Evolutionary conservation across 1,140 invertebrate species (phyloP), one percentile per base, ranked within the genome.

Genomic region (Chionoecetes opilio): DNA sequence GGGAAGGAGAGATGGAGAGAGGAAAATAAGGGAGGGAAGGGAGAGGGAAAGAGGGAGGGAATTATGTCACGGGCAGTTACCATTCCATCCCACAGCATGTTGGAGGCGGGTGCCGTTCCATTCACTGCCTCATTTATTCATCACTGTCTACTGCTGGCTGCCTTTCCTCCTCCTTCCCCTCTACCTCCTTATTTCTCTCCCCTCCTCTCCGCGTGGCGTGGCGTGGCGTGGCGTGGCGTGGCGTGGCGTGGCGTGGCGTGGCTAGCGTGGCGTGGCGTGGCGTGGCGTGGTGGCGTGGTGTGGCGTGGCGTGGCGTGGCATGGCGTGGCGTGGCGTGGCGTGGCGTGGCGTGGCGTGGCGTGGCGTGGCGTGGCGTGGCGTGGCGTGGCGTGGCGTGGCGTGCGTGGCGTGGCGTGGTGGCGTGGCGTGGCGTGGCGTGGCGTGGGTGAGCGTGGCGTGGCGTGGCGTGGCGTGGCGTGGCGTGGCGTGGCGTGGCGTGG

Each of bases 381-480:
- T 75, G n/a, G 21, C 11, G n/a, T 75, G n/a, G 63, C 63, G n/a
- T 75, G n/a, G 63, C n/a, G n/a, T n/a, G n/a, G n/a, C n/a, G n/a
- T n/a, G n/a, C n/a, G n/a, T n/a, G n/a, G n/a, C n/a, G n/a, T n/a
- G n/a, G n/a, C n/a, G n/a, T n/a, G n/a, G n/a, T n/a, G n/a, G n/a
- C 31, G 6, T 90, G 88, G 46, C 89, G 46, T 91, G 89, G 63
- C 63, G 63, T 26, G 63, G 26, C 26, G 63, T 90, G 88, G 26
- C 38, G 41, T 29, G 17, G 38, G 38, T 46, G 3, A 3, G 53
- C 14, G n/a, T 90, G n/a, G n/a, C n/a, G n/a, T n/a, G n/a, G n/a
- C n/a, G n/a, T n/a, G n/a, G n/a, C n/a, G n/a, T n/a, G n/a, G n/a
- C n/a, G n/a, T 53, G 46, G 46, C 0, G 0, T 14, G 2, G 11